Conservation (phyloP, 1,140 invertebrate species). For the Stenopsyche tienmushanensis region DNA sequence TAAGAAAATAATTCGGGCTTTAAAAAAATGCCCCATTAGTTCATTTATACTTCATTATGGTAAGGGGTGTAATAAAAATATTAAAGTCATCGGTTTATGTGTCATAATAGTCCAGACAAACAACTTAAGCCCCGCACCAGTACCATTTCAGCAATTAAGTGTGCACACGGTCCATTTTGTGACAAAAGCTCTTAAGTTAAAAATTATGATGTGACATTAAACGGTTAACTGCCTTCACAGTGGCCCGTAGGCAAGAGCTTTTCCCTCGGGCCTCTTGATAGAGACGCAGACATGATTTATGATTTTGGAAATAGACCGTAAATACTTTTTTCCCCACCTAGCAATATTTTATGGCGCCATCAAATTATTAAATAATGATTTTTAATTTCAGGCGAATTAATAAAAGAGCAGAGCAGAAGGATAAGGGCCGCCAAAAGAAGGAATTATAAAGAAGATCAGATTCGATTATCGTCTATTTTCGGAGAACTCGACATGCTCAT, state of each 20-base stretch:
- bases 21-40: too few relatives aligned
- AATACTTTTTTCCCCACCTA: slow-evolving; percentile 8
- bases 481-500: slow-evolving; percentile 35
- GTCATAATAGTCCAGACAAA: slow-evolving; percentile 10
- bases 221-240: slow-evolving; percentile 14
- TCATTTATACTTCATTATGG: too few relatives aligned
- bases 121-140: background rate
- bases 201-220: slow-evolving; percentile 32
- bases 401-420: slow-evolving; percentile 18
- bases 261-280: background rate
- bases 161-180: slow-evolving; percentile 10
- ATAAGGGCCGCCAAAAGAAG: slow-evolving; percentile 18
- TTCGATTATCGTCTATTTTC: slow-evolving; percentile 17
- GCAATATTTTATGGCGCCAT: too few relatives aligned
- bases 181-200: slow-evolving; percentile 28
- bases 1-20: too few relatives aligned
- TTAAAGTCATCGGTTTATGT: slow-evolving; percentile 16
- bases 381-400: slow-evolving; percentile 27
- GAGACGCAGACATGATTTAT: slow-evolving; percentile 8
- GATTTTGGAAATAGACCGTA: slow-evolving; percentile 12
- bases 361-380: too few relatives aligned
- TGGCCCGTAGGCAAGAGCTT: slow-evolving; percentile 1
- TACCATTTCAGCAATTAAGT: slow-evolving; percentile 25
- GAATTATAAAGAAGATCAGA: slow-evolving; percentile 22
- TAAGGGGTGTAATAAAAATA: too few relatives aligned